A percentile compares a stretch with the other conserved stretches of the same genome.
These are phyloP conservation scores for Malurus cyaneus DNA, from an alignment of 2,113 vertebrate genomes.

Conservation along the genomic window DNA sequence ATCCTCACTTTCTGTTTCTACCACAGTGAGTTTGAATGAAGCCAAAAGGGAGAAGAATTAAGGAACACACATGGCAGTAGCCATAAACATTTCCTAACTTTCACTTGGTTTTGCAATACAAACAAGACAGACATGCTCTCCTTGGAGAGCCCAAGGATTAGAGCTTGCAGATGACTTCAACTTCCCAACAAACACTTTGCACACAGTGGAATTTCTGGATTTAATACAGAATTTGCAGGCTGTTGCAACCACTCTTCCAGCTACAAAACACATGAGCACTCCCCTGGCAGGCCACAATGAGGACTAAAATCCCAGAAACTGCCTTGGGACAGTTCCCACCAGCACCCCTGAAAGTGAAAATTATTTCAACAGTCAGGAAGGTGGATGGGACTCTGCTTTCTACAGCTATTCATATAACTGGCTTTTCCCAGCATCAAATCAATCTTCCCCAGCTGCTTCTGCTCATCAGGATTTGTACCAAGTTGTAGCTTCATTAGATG, in stretches of 20 bases:
- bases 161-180: neutral
- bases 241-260: neutral
- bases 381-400: neutral
- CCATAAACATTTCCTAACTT: conserved; percentile 17
- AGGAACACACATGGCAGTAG: neutral
- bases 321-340: neutral
- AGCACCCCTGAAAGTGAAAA: neutral
- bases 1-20: conserved; percentile 9
- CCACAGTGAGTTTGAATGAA: neutral
- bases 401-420: neutral
- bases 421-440: neutral
- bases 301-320: neutral
- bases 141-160: neutral
- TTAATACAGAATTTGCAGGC: neutral
- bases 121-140: neutral
- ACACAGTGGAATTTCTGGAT: neutral
- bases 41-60: conserved; percentile 19
- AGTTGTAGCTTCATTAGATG: neutral
- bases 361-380: neutral
- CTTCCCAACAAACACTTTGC: neutral
- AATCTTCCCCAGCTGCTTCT: neutral
- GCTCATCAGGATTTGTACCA: neutral
- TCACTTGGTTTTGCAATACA: conserved; percentile 3
- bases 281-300: rapidly evolving
- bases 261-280: neutral